Evolutionary conservation across 2,113 vertebrate genomes (phyloP).

Genomic region (Chaetura pelagica): DNA sequence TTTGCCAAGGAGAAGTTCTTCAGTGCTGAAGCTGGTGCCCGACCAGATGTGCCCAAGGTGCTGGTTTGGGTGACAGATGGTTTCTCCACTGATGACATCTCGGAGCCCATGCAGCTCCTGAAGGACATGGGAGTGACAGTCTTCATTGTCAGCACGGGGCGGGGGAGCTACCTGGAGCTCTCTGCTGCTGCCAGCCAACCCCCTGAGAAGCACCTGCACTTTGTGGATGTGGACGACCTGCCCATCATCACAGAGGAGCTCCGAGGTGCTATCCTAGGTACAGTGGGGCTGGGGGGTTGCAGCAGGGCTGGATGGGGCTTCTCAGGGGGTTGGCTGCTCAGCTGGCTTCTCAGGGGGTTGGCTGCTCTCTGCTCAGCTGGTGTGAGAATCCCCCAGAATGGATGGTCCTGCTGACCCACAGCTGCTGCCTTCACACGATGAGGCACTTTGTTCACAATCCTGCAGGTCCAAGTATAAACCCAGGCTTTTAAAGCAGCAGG

Average conservation of each 20-base stretch:
- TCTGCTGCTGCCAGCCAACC: constrained; percentile 85
- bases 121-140: constrained; percentile 85
- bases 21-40: constrained; percentile 69
- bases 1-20: constrained; percentile 80
- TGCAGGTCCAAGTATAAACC: neutral
- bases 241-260: constrained; percentile 87
- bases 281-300: neutral
- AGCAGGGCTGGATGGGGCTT: neutral
- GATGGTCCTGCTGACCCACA: neutral
- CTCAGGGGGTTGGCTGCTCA: no score
- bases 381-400: neutral
- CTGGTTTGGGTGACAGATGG: constrained; percentile 96
- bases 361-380: no score
- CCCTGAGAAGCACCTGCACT: constrained; percentile 83
- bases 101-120: constrained; percentile 83
- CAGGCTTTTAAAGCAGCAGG: neutral
- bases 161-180: constrained; percentile 85
- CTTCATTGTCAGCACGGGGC: constrained; percentile 91
- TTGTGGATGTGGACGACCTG: constrained; percentile 94
- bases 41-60: constrained; percentile 86
- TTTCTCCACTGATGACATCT: constrained; percentile 87
- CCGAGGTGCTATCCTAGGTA: constrained; percentile 86
- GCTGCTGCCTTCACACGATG: neutral
- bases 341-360: neutral
- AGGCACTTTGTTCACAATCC: neutral